phyloP scores from a whole-genome alignment of 2,113 vertebrate genomes.

The Callaeas wilsoni region DNA sequence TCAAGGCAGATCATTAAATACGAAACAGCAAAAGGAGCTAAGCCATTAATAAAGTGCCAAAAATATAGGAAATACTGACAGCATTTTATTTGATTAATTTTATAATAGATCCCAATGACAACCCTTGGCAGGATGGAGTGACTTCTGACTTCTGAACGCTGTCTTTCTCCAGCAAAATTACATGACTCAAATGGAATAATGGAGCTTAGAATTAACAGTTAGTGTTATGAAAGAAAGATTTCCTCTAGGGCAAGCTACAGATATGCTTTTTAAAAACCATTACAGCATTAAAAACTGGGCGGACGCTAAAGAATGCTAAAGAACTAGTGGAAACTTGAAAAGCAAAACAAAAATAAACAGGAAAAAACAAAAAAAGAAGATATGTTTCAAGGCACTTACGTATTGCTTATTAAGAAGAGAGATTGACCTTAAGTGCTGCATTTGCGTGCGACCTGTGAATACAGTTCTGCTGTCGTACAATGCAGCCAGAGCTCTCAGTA shows the following conservation, averaged over 20 bases:
- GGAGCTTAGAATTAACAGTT: conserved; percentile 70
- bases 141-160: conserved; percentile 56
- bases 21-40: conserved; percentile 42
- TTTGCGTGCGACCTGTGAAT: neutral
- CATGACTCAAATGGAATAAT: conserved; percentile 66
- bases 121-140: conserved; percentile 50
- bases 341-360: neutral
- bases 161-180: conserved; percentile 66
- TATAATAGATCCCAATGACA: conserved; percentile 37
- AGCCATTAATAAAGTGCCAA: conserved; percentile 64
- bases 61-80: conserved; percentile 59
- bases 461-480: conserved; percentile 21
- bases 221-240: conserved; percentile 66
- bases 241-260: conserved; percentile 65
- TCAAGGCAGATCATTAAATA: conserved; percentile 32
- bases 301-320: neutral
- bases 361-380: neutral
- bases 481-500: conserved; percentile 63
- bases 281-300: conserved; percentile 43
- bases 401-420: conserved; percentile 79
- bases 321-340: conserved; percentile 33
- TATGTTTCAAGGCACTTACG: conserved; percentile 78
- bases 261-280: conserved; percentile 64
- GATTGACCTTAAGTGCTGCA: conserved; percentile 69
- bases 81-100: conserved; percentile 59